Conservation (phyloP, 2,797 vertebrate species). For the Pangasius djambal region DNA sequence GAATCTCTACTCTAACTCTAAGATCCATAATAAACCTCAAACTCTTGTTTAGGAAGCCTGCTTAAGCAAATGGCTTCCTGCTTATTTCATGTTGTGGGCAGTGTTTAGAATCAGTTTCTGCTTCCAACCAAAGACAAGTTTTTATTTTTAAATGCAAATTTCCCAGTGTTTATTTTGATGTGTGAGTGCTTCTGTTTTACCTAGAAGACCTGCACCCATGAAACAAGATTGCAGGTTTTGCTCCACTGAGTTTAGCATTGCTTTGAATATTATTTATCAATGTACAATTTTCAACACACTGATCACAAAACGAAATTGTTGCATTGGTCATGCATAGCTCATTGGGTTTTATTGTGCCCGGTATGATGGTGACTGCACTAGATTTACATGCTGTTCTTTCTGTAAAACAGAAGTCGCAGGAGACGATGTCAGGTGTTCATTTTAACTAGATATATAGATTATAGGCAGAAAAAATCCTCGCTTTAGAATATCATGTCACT, state of each 20-base stretch:
- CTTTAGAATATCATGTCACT: conserved; percentile 32
- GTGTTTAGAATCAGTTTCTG: conserved; percentile 19
- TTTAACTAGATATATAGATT: conserved; percentile 28
- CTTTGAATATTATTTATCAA: background rate
- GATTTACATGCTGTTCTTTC: background rate
- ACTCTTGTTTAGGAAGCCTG: conserved; percentile 2
- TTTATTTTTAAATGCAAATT: conserved; percentile 3
- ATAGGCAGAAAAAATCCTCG: background rate
- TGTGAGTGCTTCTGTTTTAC: conserved; percentile 21
- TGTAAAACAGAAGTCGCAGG: background rate
- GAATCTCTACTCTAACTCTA: background rate
- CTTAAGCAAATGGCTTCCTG: background rate
- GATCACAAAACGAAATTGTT: background rate
- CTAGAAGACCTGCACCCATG: background rate
- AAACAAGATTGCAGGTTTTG: conserved; percentile 5
- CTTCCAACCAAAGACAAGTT: conserved; percentile 41
- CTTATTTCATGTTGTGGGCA: conserved; percentile 3
- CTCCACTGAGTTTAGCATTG: background rate
- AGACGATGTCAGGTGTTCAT: conserved; percentile 22
- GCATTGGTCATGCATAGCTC: background rate
- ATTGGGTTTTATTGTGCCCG: background rate
- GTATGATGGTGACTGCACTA: background rate
- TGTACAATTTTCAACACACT: background rate
- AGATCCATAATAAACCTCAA: background rate
- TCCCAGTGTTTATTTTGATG: conserved; percentile 26